These are phyloP conservation scores for Calephelis nemesis DNA, from an alignment of 1,140 invertebrate genomes.

Conservation along the genomic window DNA sequence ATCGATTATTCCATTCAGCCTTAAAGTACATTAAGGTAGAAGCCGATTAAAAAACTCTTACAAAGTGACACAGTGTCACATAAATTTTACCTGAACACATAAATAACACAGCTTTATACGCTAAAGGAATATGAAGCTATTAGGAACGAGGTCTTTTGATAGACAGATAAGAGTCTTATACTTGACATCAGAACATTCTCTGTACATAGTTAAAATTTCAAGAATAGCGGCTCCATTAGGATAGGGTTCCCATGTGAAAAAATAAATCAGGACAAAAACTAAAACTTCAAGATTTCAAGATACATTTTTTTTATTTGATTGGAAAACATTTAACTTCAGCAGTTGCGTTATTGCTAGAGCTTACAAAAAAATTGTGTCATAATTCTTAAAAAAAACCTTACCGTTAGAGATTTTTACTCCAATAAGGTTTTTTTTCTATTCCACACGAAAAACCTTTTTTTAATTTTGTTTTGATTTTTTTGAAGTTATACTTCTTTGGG, in stretches of 20 bases:
- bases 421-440: no score
- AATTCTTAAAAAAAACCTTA: no score
- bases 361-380: no score
- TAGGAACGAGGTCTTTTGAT: conserved; percentile 26
- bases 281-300: no score
- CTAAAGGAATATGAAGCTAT: conserved; percentile 19
- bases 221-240: conserved; percentile 26
- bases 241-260: conserved; percentile 22
- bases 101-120: conserved; percentile 21
- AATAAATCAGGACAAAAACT: conserved; percentile 9
- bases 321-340: no score
- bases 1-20: background rate
- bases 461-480: no score
- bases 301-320: background rate
- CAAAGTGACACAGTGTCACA: conserved; percentile 10
- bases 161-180: conserved; percentile 24
- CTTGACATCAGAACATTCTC: conserved; percentile 25
- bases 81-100: conserved; percentile 21
- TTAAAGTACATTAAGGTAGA: background rate
- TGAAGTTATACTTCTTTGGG: no score
- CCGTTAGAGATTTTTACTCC: no score
- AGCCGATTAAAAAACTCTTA: conserved; percentile 18
- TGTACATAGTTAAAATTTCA: conserved; percentile 28
- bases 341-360: no score
- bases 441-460: no score